Percentiles rank a stretch among this genome's conserved stretches.
These are phyloP conservation scores for Strigops habroptila DNA, from an alignment of 2,113 vertebrate genomes.

Conservation along the genomic window DNA sequence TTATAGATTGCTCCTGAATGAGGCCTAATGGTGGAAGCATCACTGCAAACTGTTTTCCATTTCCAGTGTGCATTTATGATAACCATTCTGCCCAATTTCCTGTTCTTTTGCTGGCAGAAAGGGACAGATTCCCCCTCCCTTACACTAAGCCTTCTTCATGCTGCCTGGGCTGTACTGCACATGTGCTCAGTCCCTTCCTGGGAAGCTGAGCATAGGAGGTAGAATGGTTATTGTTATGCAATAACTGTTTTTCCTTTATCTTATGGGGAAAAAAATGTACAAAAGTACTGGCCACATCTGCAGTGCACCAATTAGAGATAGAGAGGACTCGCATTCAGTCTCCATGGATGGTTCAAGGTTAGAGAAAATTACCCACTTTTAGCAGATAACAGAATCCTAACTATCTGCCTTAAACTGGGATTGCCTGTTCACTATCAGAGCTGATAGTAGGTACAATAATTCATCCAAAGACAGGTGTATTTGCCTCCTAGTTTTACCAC, in stretches of 20 bases:
- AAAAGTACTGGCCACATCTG: neutral
- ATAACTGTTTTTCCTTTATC: slow-evolving; percentile 28
- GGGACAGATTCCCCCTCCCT: neutral
- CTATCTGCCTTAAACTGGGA: slow-evolving; percentile 50
- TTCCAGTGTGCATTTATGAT: neutral
- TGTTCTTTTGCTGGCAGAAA: neutral
- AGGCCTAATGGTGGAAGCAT: slow-evolving; percentile 2
- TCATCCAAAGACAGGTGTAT: neutral
- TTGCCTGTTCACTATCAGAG: slow-evolving; percentile 24
- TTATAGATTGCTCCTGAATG: slow-evolving; percentile 1
- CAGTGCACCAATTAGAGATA: slow-evolving; percentile 15
- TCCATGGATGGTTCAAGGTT: slow-evolving; percentile 35
- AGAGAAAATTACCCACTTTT: slow-evolving; percentile 59
- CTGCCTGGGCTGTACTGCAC: neutral
- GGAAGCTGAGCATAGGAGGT: neutral
- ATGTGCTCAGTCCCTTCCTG: neutral
- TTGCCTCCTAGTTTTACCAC: slow-evolving; percentile 40
- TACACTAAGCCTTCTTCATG: neutral
- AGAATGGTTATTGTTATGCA: neutral
- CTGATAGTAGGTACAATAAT: slow-evolving; percentile 31
- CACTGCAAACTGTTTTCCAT: slow-evolving; percentile 14
- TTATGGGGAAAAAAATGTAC: neutral
- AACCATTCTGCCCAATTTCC: slow-evolving; percentile 41
- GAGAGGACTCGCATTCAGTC: neutral
- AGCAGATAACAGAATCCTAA: slow-evolving; percentile 56